Base-by-base conservation (phyloP, 2,797 vertebrate genomes). In the Onychomys arenicola region DNA sequence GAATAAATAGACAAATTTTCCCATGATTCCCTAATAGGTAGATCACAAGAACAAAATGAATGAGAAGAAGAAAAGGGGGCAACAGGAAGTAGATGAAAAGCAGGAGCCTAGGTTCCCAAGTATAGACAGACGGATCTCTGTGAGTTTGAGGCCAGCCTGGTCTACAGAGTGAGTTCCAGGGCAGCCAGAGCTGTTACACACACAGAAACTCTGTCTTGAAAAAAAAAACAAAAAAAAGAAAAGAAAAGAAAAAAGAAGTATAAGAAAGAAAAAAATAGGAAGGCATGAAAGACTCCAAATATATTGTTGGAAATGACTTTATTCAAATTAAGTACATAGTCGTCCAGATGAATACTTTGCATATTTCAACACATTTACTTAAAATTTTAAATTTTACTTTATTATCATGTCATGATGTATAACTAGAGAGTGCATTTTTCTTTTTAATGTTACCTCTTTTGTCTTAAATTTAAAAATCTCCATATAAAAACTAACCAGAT, bases 281-380 rank as follows among this genome's bases (percentile, higher is more conserved):
- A 29, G 73, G 57, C 10, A 43, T 90, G 14, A 34, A 83, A 80
- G 49, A 93, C 84, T 97, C 55, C 75, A 92, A 92, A 78, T 46
- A 90, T 63, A 90, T 94, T 95, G 75, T 49, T 84, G 69, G 69
- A 89, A 92, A 16, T 76, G 57, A 80, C 63, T 96, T 97, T 94
- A 97, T 97, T 92, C 89, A 96, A 97, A 92, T 91, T 91, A 93
- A 92, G 75, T 37, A 76, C 27, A 83, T 65, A 71, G 90, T 78
- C 59, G 89, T 34, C 75, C 75, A 94, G 57, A 85, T 92, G 69
- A 97, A 95, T 89, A 65, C 1, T 95, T 87, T 73, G 63, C 77
- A 94, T 94, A 95, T 96, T 96, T 93, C 94, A 85, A 96, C 82
- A 96, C 29, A 65, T 83, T 94, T 80, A 86, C 89, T 93, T 92